Percentiles rank a stretch among this genome's conserved stretches.
Conservation (phyloP, 2,797 vertebrate species). For the Sebastes vulpes region DNA sequence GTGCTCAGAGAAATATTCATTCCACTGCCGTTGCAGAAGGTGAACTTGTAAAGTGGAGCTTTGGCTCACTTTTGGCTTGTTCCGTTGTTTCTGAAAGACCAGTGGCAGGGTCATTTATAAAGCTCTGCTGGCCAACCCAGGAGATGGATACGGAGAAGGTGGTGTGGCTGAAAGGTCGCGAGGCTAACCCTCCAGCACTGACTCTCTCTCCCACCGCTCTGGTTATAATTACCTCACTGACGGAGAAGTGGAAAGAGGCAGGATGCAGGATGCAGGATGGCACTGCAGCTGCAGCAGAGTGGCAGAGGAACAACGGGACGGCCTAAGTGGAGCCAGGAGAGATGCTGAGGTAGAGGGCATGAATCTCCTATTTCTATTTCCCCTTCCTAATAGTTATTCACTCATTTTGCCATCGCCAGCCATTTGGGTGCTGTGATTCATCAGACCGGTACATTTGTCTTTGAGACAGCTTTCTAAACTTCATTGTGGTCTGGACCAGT, state of each 20-base stretch:
- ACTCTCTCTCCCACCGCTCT: conserved; percentile 45
- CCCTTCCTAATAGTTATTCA: conserved; percentile 6
- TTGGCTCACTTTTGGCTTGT: conserved; percentile 11
- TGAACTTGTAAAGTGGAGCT: conserved; percentile 13
- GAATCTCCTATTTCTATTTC: conserved; percentile 17
- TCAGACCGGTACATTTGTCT: conserved; percentile 35
- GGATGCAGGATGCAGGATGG: conserved; percentile 44
- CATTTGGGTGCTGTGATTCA: conserved; percentile 22
- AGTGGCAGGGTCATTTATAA: conserved; percentile 10
- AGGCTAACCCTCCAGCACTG: conserved; percentile 39
- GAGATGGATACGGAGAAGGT: conserved; percentile 27
- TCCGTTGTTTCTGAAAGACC: conserved; percentile 19
- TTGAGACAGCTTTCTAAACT: conserved; percentile 49
- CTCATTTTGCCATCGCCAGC: conserved; percentile 17
- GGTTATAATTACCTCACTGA: conserved; percentile 59
- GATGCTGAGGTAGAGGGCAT: conserved; percentile 7
- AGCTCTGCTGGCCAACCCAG: conserved; percentile 14
- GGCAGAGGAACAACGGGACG: conserved; percentile 33
- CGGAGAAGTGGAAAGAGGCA: conserved; percentile 43
- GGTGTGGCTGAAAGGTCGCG: conserved; percentile 37
- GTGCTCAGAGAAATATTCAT: background rate
- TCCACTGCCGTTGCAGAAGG: background rate
- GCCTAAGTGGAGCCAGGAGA: conserved; percentile 41
- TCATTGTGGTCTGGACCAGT: conserved; percentile 25
- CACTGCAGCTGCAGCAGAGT: conserved; percentile 35